phyloP scores from a whole-genome alignment of 2,888 invertebrate species.

The Caenorhabditis sinica region DNA sequence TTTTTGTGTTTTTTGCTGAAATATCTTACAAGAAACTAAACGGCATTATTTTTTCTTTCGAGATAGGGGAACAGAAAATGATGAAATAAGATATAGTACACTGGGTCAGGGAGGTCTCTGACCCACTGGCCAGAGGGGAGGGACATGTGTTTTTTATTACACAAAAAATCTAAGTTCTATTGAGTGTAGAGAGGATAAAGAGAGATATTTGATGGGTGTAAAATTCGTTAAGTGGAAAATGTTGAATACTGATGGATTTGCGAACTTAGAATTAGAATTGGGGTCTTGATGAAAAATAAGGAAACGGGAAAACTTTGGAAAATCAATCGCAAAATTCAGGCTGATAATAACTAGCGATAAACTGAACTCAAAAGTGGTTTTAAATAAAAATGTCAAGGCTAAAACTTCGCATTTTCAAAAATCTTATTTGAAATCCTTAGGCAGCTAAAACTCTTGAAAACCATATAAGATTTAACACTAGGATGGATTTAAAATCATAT shows the following conservation, averaged over 20 bases:
- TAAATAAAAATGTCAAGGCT: too few species aligned
- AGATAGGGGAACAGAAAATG: neutral
- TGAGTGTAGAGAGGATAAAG: too few species aligned
- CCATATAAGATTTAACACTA: neutral
- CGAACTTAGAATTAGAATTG: too few species aligned
- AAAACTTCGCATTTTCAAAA: too few species aligned
- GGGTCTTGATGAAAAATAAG: neutral
- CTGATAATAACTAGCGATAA: too few species aligned
- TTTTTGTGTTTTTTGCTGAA: too few species aligned
- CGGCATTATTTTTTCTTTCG: too few species aligned
- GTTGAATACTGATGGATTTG: neutral
- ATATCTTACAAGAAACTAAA: neutral
- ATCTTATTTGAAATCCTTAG: too few species aligned
- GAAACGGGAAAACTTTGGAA: too few species aligned
- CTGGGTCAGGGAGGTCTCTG: constrained; percentile 27
- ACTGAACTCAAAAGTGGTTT: too few species aligned
- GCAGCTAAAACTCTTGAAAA: neutral
- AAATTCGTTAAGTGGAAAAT: constrained; percentile 1
- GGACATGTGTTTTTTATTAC: constrained; percentile 61
- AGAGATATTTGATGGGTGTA: constrained; percentile 9
- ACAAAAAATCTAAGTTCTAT: too few species aligned
- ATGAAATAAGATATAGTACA: constrained; percentile 16
- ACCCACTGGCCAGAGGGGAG: neutral
- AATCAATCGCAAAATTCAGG: too few species aligned
- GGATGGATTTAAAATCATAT: neutral